Conservation (phyloP, 2,113 vertebrate species). For the Sturnus vulgaris region DNA sequence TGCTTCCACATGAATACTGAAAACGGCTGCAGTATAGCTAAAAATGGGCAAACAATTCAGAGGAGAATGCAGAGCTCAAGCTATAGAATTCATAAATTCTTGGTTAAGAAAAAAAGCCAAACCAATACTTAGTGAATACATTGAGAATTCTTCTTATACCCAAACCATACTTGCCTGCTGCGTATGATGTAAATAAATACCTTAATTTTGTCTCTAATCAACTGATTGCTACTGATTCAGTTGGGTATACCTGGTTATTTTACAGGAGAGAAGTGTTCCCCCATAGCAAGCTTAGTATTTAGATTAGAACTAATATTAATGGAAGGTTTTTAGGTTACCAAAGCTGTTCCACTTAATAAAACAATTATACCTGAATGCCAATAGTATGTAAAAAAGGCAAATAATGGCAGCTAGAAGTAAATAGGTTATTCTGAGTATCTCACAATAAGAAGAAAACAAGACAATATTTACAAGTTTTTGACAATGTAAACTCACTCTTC, state of each 20-base stretch:
- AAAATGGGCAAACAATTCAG: constrained; percentile 13
- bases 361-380: not conserved
- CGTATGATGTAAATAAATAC: not conserved
- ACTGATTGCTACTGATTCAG: not conserved
- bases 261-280: not conserved
- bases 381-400: not conserved
- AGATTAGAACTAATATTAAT: not conserved
- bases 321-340: not conserved
- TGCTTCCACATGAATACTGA: not conserved
- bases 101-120: not conserved
- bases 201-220: not conserved
- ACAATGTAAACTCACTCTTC: not conserved
- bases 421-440: not conserved
- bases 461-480: not conserved
- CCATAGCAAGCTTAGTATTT: not conserved
- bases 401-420: not conserved
- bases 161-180: not conserved
- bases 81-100: constrained; percentile 1
- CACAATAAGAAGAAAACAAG: not conserved
- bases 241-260: not conserved
- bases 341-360: not conserved
- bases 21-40: not conserved
- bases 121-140: not conserved
- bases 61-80: not conserved
- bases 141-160: not conserved